Base-by-base conservation (phyloP, 2,113 vertebrate genomes). In the Collichthys lucidus region DNA sequence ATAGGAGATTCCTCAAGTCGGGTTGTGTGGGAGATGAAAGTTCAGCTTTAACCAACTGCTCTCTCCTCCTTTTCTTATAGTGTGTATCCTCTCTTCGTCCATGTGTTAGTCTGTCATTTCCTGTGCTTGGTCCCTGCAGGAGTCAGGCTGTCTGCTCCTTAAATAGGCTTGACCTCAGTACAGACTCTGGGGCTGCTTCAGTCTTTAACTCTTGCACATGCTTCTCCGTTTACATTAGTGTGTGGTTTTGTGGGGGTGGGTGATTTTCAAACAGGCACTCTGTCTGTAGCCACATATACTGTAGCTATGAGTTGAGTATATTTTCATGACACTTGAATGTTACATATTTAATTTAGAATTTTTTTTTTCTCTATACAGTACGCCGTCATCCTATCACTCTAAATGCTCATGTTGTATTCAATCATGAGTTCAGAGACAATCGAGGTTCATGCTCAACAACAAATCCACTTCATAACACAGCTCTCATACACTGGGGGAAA, bases 161-260 rank as follows among this genome's bases (percentile, higher is more conserved):
- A 92, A 94, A 94, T 94, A 94, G 91, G 63, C 82, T 69, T 91
- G 90, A 91, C 93, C 93, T 90, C 90, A 90, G 91, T 24, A 35
- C 74, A 88, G 91, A 91, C 90, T 86, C 74, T 17, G 83, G 74
- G 88, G 80, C 89, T 83, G 87, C 90, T 77, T 77, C 86, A 71
- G 85, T 87, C 90, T 90, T 89, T 86, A 84, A 88, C 86, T 88
- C 46, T 46, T 46, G 86, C 86, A 79, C 86, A 89, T 85, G 87
- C 80, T 83, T 92, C 88, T 90, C 84, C 81, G 26, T 86, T 91
- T 87, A 86, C 88, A 84, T 75, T 77, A 85, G 80, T 31, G 55
- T 85, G 86, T 66, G 88, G 85, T 86, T 86, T 80, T 57, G 63
- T 77, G 83, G 78, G 63, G 61, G 67, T 22, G 84, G 65, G 71